phyloP scores from a whole-genome alignment of 1,140 invertebrate genomes.

The Hyles vespertilio region DNA sequence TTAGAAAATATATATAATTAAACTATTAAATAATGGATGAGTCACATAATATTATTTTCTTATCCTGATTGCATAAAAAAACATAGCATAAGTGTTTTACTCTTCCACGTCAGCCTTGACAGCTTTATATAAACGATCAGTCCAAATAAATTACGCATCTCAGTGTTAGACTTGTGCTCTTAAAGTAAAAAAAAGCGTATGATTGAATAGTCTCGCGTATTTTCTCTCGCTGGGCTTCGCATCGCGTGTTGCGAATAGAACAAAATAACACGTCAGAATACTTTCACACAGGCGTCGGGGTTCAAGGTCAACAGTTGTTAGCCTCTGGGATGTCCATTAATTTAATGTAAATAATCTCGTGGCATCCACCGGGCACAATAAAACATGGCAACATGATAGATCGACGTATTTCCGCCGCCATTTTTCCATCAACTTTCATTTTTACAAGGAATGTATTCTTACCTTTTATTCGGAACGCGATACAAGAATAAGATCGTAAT shows the following conservation, averaged over 20 bases:
- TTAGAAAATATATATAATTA: too few species aligned
- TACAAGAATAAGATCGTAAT: too few species aligned
- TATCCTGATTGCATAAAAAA: too few species aligned
- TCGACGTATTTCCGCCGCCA: constrained; percentile 42
- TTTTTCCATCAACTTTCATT: constrained; percentile 22
- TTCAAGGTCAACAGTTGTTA: constrained; percentile 52
- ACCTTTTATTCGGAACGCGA: too few species aligned
- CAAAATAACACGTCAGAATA: constrained; percentile 15
- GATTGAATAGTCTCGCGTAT: background rate
- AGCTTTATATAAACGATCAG: too few species aligned
- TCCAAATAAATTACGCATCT: too few species aligned
- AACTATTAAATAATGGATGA: too few species aligned
- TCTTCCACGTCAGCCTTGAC: too few species aligned
- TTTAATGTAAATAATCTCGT: constrained; percentile 61
- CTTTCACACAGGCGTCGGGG: constrained; percentile 31
- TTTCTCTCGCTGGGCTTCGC: background rate
- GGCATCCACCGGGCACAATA: constrained; percentile 49
- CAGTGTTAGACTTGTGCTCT: too few species aligned
- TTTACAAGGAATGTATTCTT: background rate
- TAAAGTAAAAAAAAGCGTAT: too few species aligned
- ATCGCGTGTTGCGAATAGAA: constrained; percentile 4
- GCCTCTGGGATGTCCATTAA: constrained; percentile 48
- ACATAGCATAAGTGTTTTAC: too few species aligned
- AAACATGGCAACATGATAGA: constrained; percentile 53
- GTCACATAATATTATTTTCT: too few species aligned